phyloP scores from a whole-genome alignment of 2,888 invertebrate genomes.

The Tipula lateralis region DNA sequence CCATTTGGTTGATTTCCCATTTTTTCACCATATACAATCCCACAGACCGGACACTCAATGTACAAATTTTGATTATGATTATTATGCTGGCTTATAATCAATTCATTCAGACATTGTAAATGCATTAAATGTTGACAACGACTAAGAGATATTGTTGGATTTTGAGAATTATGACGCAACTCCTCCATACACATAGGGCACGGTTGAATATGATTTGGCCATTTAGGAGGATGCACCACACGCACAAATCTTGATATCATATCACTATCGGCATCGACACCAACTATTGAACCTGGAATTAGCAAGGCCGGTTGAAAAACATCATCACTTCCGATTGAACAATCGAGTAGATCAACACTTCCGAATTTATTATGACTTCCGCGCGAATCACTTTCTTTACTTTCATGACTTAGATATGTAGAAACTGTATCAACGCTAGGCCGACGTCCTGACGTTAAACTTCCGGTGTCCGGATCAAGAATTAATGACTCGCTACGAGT shows the following conservation, averaged over 20 bases:
- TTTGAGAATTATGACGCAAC: slow-evolving; percentile 49
- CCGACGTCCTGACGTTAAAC: slow-evolving; percentile 69
- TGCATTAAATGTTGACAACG: slow-evolving; percentile 78
- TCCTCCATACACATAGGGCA: slow-evolving; percentile 66
- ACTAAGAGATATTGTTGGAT: slow-evolving; percentile 61
- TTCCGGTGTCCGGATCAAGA: slow-evolving; percentile 56
- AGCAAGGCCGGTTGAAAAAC: slow-evolving; percentile 52
- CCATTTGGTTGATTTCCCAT: slow-evolving; percentile 77
- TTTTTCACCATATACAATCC: slow-evolving; percentile 75
- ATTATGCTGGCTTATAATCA: slow-evolving; percentile 62
- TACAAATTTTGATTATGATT: slow-evolving; percentile 56
- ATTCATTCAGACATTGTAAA: slow-evolving; percentile 70
- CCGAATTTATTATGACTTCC: slow-evolving; percentile 54
- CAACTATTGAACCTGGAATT: slow-evolving; percentile 52
- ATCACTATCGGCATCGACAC: slow-evolving; percentile 49
- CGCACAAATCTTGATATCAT: slow-evolving; percentile 66
- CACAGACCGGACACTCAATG: slow-evolving; percentile 83
- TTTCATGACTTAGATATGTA: slow-evolving; percentile 82
- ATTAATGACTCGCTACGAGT: slow-evolving; percentile 45
- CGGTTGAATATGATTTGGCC: slow-evolving; percentile 62
- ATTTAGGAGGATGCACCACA: slow-evolving; percentile 59
- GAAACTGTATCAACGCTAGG: slow-evolving; percentile 85
- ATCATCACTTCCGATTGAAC: slow-evolving; percentile 68
- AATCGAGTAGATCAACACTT: slow-evolving; percentile 64
- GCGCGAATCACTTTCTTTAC: slow-evolving; percentile 57